Evolutionary conservation across 2,797 vertebrate species (phyloP), one percentile per base, ranked within the genome.

Genomic region (Alouatta caraya): DNA sequence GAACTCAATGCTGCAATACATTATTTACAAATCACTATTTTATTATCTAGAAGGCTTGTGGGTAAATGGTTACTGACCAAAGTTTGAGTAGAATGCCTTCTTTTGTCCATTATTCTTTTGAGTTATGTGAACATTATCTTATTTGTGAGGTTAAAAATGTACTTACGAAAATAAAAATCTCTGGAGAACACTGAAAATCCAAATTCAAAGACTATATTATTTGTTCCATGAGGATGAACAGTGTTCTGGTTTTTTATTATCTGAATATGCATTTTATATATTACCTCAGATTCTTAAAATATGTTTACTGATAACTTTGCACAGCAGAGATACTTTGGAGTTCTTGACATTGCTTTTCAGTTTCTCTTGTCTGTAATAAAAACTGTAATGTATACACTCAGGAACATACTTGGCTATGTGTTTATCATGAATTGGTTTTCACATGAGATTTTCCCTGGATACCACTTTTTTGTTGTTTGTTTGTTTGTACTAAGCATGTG

Each of bases 111-210:
- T 64, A 93, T 33, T 97, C 64, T 42, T 95, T 93, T 98, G 94
- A 94, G 73, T 94, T 94, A 97, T 94, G 86, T 78, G 95, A 88
- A 88, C 9, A 33, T 90, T 92, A 88, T 52, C 37, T 76, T 75
- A 79, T 86, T 85, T n/a, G 37, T 44, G 61, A 96, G 81, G 67
- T 87, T 95, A 97, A 94, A 97, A 85, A 94, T 88, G 79, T 93
- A 95, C 88, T 97, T 95, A 94, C 10, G 55, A 88, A 95, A 96
- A 94, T 90, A 86, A 94, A 93, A 97, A 55, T 28, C 70, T 92
- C 78, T 0, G 0, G 75, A 82, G 76, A 90, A 14, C 24, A 1
- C 39, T 67, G 75, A 39, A 72, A 37, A 82, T 86, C 11, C 28
- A 76, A 85, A 96, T 96, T 67, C 82, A 95, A 82, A 96, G 78